These are phyloP conservation scores for Chrysotoxum bicinctum DNA, from an alignment of 2,888 invertebrate genomes.

Conservation along the genomic window DNA sequence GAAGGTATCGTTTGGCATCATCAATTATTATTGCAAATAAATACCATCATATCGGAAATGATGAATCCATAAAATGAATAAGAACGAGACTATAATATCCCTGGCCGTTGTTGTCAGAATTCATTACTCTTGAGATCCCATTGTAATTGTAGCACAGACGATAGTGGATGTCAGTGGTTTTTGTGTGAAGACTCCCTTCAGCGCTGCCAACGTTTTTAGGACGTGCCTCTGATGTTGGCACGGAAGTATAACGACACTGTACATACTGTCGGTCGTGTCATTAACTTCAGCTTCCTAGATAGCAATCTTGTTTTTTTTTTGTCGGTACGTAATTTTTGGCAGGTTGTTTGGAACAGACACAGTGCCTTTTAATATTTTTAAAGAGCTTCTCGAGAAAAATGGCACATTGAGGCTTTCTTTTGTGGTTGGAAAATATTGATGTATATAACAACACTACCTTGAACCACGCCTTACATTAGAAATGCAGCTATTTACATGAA, in stretches of 20 bases:
- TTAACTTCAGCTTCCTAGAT: constrained; percentile 39
- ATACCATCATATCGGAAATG: constrained; percentile 72
- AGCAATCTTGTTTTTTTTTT: constrained; percentile 1
- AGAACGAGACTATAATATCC: constrained; percentile 66
- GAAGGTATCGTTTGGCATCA: constrained; percentile 68
- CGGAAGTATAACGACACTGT: constrained; percentile 12
- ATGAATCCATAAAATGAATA: constrained; percentile 72
- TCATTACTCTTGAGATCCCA: constrained; percentile 61
- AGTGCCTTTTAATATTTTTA: neutral
- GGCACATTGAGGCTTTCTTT: neutral
- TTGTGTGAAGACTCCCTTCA: neutral
- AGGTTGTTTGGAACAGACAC: constrained; percentile 33
- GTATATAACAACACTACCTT: too few relatives aligned
- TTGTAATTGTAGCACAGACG: constrained; percentile 29
- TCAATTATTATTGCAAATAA: constrained; percentile 73
- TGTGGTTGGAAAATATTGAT: neutral
- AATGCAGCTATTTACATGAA: too few relatives aligned
- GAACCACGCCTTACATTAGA: too few relatives aligned
- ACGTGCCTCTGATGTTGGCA: constrained; percentile 18
- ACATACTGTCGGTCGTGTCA: constrained; percentile 36
- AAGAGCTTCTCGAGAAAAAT: neutral
- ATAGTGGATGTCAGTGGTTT: neutral
- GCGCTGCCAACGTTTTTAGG: neutral
- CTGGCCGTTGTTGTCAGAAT: constrained; percentile 68
- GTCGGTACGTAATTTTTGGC: neutral